phyloP scores from a whole-genome alignment of 2,113 vertebrate genomes.

The Eurypyga helias region DNA sequence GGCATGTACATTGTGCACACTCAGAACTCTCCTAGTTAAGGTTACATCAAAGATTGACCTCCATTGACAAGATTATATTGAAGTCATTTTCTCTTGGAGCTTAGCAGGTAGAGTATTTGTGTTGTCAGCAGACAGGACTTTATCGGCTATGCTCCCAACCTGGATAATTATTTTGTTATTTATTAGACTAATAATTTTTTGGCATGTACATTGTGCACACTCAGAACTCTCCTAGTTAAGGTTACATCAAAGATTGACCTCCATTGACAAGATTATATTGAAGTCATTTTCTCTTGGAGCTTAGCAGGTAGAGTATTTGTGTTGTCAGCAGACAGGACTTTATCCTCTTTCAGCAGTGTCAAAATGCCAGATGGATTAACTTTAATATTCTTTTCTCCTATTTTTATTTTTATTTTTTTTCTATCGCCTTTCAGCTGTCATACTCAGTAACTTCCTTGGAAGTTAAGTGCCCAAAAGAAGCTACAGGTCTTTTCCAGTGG shows the following conservation, averaged over 20 bases:
- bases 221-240: slow-evolving; percentile 24
- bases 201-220: neutral
- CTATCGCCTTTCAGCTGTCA: slow-evolving; percentile 45
- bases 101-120: slow-evolving; percentile 11
- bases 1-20: neutral
- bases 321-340: slow-evolving; percentile 59
- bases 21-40: slow-evolving; percentile 24
- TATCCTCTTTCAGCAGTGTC: slow-evolving; percentile 46
- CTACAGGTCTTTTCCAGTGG: neutral
- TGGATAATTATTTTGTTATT: slow-evolving; percentile 25
- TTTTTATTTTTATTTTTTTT: slow-evolving; percentile 63
- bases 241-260: slow-evolving; percentile 49
- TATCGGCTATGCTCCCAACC: neutral
- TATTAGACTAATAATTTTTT: slow-evolving; percentile 36
- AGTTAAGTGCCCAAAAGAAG: neutral
- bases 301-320: slow-evolving; percentile 11
- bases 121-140: slow-evolving; percentile 64
- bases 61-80: slow-evolving; percentile 58
- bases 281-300: slow-evolving; percentile 40
- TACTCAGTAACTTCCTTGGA: neutral
- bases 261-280: slow-evolving; percentile 58
- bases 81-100: slow-evolving; percentile 40
- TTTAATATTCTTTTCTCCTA: slow-evolving; percentile 8
- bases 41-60: slow-evolving; percentile 49
- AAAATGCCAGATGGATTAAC: slow-evolving; percentile 43